A percentile compares a stretch with the other conserved stretches of the same genome.
These are phyloP conservation scores for Neodiprion lecontei DNA, from an alignment of 1,140 invertebrate species.

Conservation along the genomic window DNA sequence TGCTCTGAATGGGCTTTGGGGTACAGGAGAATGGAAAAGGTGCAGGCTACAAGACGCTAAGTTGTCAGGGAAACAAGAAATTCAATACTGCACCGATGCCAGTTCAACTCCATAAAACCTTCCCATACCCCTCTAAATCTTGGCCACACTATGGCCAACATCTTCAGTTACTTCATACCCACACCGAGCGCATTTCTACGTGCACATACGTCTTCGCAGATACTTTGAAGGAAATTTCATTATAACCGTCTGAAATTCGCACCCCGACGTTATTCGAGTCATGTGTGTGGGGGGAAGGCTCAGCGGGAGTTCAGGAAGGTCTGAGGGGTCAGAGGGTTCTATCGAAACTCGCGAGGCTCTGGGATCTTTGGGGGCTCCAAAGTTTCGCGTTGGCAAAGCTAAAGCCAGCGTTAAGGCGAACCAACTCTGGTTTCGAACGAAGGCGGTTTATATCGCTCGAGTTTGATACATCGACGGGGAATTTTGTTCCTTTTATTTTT, in stretches of 20 bases:
- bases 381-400: background rate
- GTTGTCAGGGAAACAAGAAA: background rate
- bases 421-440: background rate
- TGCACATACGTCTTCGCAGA: background rate
- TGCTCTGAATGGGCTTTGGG: too few relatives aligned
- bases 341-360: background rate
- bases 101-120: background rate
- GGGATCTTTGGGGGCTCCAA: background rate
- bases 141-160: background rate
- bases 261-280: conserved; percentile 3
- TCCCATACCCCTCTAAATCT: background rate
- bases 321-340: background rate
- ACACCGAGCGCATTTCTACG: too few relatives aligned
- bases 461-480: background rate
- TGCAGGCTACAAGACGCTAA: too few relatives aligned
- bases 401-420: background rate
- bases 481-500: background rate
- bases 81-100: background rate
- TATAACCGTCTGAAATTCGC: background rate
- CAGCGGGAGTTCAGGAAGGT: background rate
- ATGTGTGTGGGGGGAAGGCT: background rate
- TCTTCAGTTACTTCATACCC: background rate
- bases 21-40: too few relatives aligned
- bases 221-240: conserved; percentile 6
- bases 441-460: background rate